phyloP scores from a whole-genome alignment of 2,113 vertebrate genomes.

The Symphodus melops region DNA sequence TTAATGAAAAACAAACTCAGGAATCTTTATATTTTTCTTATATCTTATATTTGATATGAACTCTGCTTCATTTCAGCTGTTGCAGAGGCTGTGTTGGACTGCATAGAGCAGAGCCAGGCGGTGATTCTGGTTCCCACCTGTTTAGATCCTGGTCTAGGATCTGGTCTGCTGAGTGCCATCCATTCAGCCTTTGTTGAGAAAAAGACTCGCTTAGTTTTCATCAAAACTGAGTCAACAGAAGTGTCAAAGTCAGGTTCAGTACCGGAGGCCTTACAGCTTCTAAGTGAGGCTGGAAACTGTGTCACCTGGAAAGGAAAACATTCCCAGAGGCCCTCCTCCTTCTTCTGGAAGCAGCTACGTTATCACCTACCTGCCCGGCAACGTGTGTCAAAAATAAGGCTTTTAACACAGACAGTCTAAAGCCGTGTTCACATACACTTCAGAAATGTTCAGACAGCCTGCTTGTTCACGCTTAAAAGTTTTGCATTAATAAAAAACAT shows the following conservation, averaged over 20 bases:
- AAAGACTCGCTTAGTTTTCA: constrained; percentile 88
- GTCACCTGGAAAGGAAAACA: constrained; percentile 86
- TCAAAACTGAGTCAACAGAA: constrained; percentile 79
- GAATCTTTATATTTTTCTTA: neutral
- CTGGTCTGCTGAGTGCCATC: constrained; percentile 85
- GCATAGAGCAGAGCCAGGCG: constrained; percentile 87
- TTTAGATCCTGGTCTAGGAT: constrained; percentile 69
- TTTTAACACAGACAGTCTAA: constrained; percentile 6
- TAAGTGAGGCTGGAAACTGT: constrained; percentile 79
- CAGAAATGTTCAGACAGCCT: too few relatives aligned
- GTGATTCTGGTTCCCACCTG: constrained; percentile 87
- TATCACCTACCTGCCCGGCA: constrained; percentile 87
- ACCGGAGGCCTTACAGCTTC: constrained; percentile 85
- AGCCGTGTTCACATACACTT: too few relatives aligned
- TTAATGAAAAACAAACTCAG: neutral
- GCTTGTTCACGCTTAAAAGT: too few relatives aligned
- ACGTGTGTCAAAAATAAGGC: neutral
- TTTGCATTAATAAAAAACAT: too few relatives aligned
- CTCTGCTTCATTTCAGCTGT: constrained; percentile 68
- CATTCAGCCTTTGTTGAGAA: constrained; percentile 90
- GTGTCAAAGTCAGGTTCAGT: constrained; percentile 48
- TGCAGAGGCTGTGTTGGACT: constrained; percentile 85
- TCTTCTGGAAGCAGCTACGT: constrained; percentile 91
- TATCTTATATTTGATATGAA: neutral
- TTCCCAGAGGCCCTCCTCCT: constrained; percentile 80